phyloP scores from a whole-genome alignment of 2,113 vertebrate genomes.

The Atractosteus spatula region DNA sequence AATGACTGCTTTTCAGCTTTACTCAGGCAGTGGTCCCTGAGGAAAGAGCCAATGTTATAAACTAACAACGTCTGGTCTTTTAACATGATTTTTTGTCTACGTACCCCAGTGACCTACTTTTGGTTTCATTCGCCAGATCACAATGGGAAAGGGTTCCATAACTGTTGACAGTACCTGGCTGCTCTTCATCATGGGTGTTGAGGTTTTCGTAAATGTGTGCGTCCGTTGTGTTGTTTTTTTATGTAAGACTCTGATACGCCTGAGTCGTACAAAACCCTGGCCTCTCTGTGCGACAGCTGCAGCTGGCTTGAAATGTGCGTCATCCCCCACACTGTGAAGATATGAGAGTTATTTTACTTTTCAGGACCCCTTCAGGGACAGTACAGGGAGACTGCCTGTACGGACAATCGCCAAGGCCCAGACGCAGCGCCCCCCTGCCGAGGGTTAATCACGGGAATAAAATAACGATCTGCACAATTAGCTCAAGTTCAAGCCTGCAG shows the following conservation, averaged over 20 bases:
- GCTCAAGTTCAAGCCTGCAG: constrained; percentile 15
- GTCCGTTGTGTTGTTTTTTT: constrained; percentile 37
- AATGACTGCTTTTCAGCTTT: too few relatives aligned
- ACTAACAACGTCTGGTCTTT: too few relatives aligned
- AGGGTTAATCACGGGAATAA: constrained; percentile 18
- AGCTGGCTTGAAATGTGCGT: constrained; percentile 13
- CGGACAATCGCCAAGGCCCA: constrained; percentile 4
- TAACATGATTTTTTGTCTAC: constrained; percentile 37
- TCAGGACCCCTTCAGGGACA: not conserved
- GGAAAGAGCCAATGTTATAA: too few relatives aligned
- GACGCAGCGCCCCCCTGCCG: not conserved
- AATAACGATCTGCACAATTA: constrained; percentile 21
- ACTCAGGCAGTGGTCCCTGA: not conserved
- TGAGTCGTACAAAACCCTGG: not conserved
- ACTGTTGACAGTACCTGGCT: constrained; percentile 66
- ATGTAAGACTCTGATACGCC: constrained; percentile 37
- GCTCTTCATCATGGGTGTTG: constrained; percentile 57
- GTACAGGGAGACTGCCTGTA: constrained; percentile 5
- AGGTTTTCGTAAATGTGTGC: constrained; percentile 38
- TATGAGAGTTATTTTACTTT: constrained; percentile 13
- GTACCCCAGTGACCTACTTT: constrained; percentile 73
- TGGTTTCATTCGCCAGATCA: constrained; percentile 65
- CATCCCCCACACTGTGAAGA: constrained; percentile 16
- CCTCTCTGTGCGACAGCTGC: not conserved
- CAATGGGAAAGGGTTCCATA: constrained; percentile 68